Base-by-base conservation (phyloP, 2,888 invertebrate species). In the Chrysotoxum bicinctum region DNA sequence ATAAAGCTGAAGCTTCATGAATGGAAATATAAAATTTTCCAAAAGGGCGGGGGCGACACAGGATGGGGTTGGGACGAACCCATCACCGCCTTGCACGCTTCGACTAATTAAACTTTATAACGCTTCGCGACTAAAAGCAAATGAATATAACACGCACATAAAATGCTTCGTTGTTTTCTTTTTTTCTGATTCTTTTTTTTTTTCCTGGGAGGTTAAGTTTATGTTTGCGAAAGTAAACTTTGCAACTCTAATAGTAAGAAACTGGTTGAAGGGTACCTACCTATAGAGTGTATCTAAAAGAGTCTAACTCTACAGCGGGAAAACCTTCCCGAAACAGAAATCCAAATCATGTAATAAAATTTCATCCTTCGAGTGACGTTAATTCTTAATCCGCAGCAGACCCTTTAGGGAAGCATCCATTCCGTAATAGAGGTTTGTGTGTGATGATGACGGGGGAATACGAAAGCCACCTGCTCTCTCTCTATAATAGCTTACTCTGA, bases 21-120 rank as follows among this genome's bases (percentile, higher is more conserved):
- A 74, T 60, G 70, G 52, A 52, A 64, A 74, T 78, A 69, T 83
- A 40, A 64, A 79, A 56, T 73, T 54, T 48, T 32, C 40, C 40
- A 2, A 64, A 52, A 6, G 0, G 14, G 12, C 0, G 37, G 14
- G 37, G 0, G 14, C 3, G 6, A 23, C 8, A 9, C n/a, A 1
- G 14, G 10, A 14, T 8, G n/a, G 14, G 14, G 30, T 8, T 30
- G 26, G 9, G 3, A 14, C 30, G 52, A 35, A 45, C 56, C n/a
- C 64, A 32, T 56, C 30, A 40, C 37, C 23, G 62, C 54, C 70
- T 43, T 19, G 58, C 26, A 56, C 73, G 48, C 56, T 78, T 68
- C 81, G 80, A 78, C 82, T 86, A 86, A 82, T 82, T 86, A 82
- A 82, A 86, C 82, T 86, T 82, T 81, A 86, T 78, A 82, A 77